A percentile compares a stretch with the other conserved stretches of the same genome.
phyloP scores from a whole-genome alignment of 1,140 invertebrate genomes.

The Panagrolaimus sp. region DNA sequence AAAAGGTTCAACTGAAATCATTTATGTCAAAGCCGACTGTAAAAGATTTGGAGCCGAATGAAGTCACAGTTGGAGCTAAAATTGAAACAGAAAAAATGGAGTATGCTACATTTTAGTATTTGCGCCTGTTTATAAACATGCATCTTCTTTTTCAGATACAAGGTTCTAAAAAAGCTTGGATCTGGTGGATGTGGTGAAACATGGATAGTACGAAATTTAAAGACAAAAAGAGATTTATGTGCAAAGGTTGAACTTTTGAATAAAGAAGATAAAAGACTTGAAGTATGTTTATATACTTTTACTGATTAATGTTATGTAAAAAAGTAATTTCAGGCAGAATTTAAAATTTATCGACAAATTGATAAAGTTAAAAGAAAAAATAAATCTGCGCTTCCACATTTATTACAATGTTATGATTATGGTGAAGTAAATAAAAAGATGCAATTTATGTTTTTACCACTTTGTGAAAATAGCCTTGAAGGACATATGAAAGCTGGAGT shows the following conservation, averaged over 20 bases:
- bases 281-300: not conserved
- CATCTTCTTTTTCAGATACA: not conserved
- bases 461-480: slow-evolving; percentile 15
- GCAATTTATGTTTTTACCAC: slow-evolving; percentile 18
- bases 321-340: slow-evolving; percentile 20
- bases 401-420: not conserved
- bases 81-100: too few relatives aligned
- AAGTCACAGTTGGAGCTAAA: too few relatives aligned
- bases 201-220: not conserved
- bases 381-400: not conserved
- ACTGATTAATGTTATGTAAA: too few relatives aligned
- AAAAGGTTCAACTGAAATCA: too few relatives aligned
- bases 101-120: too few relatives aligned
- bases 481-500: not conserved
- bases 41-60: too few relatives aligned
- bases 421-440: not conserved
- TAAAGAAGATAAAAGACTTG: not conserved
- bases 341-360: slow-evolving; percentile 11
- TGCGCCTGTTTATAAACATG: too few relatives aligned
- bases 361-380: not conserved
- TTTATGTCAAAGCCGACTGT: too few relatives aligned
- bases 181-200: slow-evolving; percentile 11
- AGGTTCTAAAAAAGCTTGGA: slow-evolving; percentile 6
- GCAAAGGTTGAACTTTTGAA: slow-evolving; percentile 1
- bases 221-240: not conserved